Evolutionary conservation across 1,140 invertebrate species (phyloP), one percentile per base, ranked within the genome.

Genomic region (Galendromus occidentalis): DNA sequence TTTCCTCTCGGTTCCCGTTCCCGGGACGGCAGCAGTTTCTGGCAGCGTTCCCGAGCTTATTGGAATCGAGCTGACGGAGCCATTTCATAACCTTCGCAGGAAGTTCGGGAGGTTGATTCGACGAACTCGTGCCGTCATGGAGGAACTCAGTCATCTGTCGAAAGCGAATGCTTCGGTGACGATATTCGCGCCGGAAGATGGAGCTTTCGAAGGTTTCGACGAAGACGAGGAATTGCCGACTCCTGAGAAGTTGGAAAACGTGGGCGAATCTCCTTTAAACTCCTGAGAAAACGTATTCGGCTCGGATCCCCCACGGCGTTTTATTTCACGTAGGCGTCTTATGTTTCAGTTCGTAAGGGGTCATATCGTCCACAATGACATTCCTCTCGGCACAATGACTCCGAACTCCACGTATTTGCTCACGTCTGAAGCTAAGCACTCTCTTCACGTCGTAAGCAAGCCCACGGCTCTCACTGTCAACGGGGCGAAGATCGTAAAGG

Each of bases 401-500:
- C 51, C 51, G 14, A 59, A 59, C 51, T 29, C 22, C 12, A 59
- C 51, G 25, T 59, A 59, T 59, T 22, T 59, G n/a, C 25, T 29
- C 51, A 29, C 51, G 9, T 29, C 51, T 25, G 51, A 59, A 22
- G 25, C 14, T 9, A 14, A 33, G 14, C 25, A 59, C 1, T 22
- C 51, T 17, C 51, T 59, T 9, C 12, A 59, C 17, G 51, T 59
- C 25, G 51, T 5, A 14, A 25, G 33, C 17, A 59, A 17, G 51
- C 4, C 51, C 25, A 39, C 33, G 4, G 33, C 33, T 39, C 9
- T 39, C 33, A 29, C 14, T 59, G 70, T 75, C 7, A 74, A 74
- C 65, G 74, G 74, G 5, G 72, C 72, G 2, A 63, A 65, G 12
- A 64, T 74, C 0, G 29, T 72, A 1, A 47, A 67, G 2, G 42